A percentile compares a stretch with the other conserved stretches of the same genome.
Conservation (phyloP, 2,797 vertebrate genomes). For the Acrossocheilus wenchowensis region DNA sequence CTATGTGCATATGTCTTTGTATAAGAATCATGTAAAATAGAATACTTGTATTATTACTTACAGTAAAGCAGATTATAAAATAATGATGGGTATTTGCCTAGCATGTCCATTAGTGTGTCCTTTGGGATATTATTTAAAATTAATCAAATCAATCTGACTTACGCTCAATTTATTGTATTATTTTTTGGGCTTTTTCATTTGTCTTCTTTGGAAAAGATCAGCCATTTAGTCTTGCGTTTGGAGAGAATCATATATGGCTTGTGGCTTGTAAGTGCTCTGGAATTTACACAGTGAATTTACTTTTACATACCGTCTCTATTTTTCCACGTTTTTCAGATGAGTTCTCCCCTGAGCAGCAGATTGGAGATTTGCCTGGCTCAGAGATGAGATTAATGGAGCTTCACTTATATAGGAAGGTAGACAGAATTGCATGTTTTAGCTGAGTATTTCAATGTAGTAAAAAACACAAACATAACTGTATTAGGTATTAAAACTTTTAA, state of each 20-base stretch:
- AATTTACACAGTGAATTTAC: slow-evolving; percentile 38
- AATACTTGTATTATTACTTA: background rate
- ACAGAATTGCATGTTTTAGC: slow-evolving; percentile 13
- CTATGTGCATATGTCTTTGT: background rate
- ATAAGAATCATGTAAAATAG: background rate
- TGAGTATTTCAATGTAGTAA: slow-evolving; percentile 17
- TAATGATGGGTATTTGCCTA: slow-evolving; percentile 6
- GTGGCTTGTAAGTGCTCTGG: slow-evolving; percentile 34
- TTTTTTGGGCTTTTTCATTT: slow-evolving; percentile 34
- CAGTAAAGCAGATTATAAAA: background rate
- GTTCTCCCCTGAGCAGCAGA: slow-evolving; percentile 71
- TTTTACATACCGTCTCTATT: slow-evolving; percentile 49
- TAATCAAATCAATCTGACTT: background rate
- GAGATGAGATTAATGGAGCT: slow-evolving; percentile 74
- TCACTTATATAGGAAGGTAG: slow-evolving; percentile 74
- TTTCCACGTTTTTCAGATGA: slow-evolving; percentile 67
- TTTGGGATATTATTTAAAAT: background rate
- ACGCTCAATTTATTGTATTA: slow-evolving; percentile 17
- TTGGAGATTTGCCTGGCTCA: slow-evolving; percentile 70
- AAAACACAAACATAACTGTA: slow-evolving; percentile 25
- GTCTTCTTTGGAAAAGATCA: slow-evolving; percentile 33
- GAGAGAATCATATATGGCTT: slow-evolving; percentile 42
- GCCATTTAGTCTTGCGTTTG: background rate
- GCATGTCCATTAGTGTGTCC: background rate
- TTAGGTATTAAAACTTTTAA: too few relatives aligned